These are phyloP conservation scores for Nebria ingens DNA, from an alignment of 1,140 invertebrate species.

Conservation along the genomic window DNA sequence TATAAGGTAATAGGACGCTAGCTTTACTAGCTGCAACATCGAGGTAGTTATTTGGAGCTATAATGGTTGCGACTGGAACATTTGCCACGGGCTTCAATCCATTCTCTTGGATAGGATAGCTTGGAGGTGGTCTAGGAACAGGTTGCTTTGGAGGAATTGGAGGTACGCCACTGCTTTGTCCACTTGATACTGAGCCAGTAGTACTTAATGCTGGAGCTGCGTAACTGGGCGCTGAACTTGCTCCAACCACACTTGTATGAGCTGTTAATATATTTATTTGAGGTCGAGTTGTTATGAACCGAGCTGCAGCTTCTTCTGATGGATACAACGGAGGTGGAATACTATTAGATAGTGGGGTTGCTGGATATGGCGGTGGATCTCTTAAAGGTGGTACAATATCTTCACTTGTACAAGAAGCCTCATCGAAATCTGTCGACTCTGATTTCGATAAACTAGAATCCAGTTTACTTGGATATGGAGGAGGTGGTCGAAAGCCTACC, in stretches of 20 bases:
- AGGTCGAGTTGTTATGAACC: conserved; percentile 54
- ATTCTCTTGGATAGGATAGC: conserved; percentile 34
- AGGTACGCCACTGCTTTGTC: conserved; percentile 8
- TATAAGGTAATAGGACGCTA: conserved; percentile 48
- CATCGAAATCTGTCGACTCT: conserved; percentile 9
- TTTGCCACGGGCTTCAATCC: conserved; percentile 44
- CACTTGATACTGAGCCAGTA: conserved; percentile 16
- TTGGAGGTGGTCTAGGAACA: conserved; percentile 35
- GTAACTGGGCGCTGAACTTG: conserved; percentile 40
- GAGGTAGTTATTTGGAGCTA: conserved; percentile 55
- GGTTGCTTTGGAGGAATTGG: conserved; percentile 32
- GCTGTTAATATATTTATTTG: conserved; percentile 57
- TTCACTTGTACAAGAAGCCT: background rate
- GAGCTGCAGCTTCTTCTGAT: conserved; percentile 49
- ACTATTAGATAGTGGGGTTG: conserved; percentile 35
- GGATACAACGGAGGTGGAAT: conserved; percentile 25
- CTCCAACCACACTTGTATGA: conserved; percentile 45
- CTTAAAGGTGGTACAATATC: conserved; percentile 25
- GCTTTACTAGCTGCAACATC: conserved; percentile 52
- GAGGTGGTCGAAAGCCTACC: conserved; percentile 31
- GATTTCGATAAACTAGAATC: conserved; percentile 31
- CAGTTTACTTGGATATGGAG: conserved; percentile 30
- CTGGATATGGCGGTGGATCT: conserved; percentile 46
- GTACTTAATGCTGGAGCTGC: conserved; percentile 33
- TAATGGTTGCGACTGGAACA: conserved; percentile 38